These are phyloP conservation scores for Tangara arthus DNA, from an alignment of 2,797 vertebrate species.

Conservation along the genomic window DNA sequence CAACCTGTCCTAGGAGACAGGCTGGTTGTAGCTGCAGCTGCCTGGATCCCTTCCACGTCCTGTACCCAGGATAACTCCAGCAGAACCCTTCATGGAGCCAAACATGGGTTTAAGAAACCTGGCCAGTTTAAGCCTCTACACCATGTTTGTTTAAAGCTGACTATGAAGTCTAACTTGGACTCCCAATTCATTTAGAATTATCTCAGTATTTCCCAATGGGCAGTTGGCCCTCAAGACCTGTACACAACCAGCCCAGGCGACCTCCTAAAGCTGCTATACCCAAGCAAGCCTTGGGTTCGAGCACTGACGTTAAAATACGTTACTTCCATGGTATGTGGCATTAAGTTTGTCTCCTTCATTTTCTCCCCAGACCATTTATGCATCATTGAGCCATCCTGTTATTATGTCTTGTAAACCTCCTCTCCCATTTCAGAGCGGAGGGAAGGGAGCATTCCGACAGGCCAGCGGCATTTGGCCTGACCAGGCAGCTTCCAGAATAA, in stretches of 20 bases:
- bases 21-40: not conserved
- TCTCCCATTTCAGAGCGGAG: slow-evolving; percentile 35
- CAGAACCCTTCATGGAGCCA: not conserved
- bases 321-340: not conserved
- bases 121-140: not conserved
- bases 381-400: slow-evolving; percentile 47
- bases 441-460: not conserved
- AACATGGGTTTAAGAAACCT: not conserved
- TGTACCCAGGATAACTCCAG: not conserved
- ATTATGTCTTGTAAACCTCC: slow-evolving; percentile 26
- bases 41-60: not conserved
- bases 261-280: not conserved
- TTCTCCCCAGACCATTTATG: slow-evolving; percentile 45
- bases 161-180: not conserved
- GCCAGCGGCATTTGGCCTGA: slow-evolving; percentile 5
- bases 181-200: not conserved
- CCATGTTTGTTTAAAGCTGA: not conserved
- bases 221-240: not conserved
- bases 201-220: not conserved
- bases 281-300: not conserved
- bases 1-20: not conserved
- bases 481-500: not conserved
- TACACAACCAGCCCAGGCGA: not conserved
- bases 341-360: slow-evolving; percentile 21
- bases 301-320: not conserved